These are phyloP conservation scores for Nannoperca australis DNA, from an alignment of 2,797 vertebrate genomes.

Conservation along the genomic window DNA sequence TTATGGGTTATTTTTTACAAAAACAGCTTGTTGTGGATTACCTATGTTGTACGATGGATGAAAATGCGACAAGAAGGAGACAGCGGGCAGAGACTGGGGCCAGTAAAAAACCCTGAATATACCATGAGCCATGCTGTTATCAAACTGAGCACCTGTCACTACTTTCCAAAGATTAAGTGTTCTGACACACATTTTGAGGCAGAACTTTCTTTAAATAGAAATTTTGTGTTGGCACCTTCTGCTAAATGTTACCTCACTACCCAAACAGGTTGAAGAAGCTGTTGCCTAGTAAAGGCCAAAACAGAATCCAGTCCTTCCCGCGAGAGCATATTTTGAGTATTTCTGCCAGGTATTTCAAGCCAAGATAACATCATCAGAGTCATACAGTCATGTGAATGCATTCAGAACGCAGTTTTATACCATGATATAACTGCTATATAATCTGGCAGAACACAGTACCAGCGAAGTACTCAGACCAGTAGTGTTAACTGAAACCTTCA, in stretches of 20 bases:
- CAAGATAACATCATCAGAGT: constrained; percentile 3
- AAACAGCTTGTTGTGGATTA: background rate
- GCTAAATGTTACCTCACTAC: constrained; percentile 6
- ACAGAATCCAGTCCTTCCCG: background rate
- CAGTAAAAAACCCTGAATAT: background rate
- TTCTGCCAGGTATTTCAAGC: too few relatives aligned
- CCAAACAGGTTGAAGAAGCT: background rate
- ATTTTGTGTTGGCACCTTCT: background rate
- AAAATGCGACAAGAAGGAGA: background rate
- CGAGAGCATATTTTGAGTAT: too few relatives aligned
- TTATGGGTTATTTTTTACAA: background rate
- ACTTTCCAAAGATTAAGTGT: constrained; percentile 9
- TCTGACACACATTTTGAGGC: background rate
- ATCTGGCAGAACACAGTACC: background rate
- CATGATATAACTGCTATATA: background rate
- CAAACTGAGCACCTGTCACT: constrained; percentile 34
- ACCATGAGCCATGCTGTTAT: background rate
- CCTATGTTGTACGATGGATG: background rate
- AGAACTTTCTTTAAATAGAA: constrained; percentile 27
- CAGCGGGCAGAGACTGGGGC: background rate
- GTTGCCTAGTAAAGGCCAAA: constrained; percentile 1
- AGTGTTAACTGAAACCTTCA: constrained; percentile 36
- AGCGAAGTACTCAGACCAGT: constrained; percentile 2
- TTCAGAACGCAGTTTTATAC: background rate
- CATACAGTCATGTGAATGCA: background rate